Evolutionary conservation across 2,888 invertebrate genomes (phyloP).

Genomic region (Platycheirus rosarum): DNA sequence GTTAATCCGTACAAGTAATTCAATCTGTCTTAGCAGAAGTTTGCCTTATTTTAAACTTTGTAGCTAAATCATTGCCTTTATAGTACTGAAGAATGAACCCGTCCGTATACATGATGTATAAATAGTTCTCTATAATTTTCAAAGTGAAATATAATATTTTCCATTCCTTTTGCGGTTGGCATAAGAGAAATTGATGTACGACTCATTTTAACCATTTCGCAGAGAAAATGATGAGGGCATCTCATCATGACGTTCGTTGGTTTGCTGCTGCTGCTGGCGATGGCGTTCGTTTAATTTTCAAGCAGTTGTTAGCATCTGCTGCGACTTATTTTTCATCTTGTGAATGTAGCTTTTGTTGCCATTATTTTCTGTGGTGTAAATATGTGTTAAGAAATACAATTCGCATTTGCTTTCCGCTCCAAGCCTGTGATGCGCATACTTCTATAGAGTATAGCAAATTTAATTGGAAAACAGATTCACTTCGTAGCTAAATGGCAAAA

Average conservation of each 20-base stretch:
- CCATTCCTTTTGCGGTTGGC: constrained; percentile 3
- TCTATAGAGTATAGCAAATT: not conserved
- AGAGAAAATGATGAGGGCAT: constrained; percentile 1
- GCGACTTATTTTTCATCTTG: constrained; percentile 1
- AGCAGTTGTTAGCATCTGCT: not conserved
- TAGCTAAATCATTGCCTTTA: not conserved
- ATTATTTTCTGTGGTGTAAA: constrained; percentile 15
- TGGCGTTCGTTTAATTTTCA: not conserved
- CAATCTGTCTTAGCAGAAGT: not conserved
- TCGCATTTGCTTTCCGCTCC: not conserved
- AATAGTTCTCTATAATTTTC: not conserved
- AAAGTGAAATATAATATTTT: constrained; percentile 4
- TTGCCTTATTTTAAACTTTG: not conserved
- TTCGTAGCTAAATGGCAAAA: not conserved
- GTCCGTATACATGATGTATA: no score
- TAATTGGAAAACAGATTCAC: constrained; percentile 8
- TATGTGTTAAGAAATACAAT: no score
- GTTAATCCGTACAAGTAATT: not conserved
- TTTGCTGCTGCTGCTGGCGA: not conserved
- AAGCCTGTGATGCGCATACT: not conserved
- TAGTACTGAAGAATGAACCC: no score
- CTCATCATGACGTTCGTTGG: not conserved
- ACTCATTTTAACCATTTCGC: not conserved
- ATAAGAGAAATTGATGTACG: constrained; percentile 1
- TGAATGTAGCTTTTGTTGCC: not conserved